Evolutionary conservation across 2,113 vertebrate species (phyloP).

Genomic region (Zapus hudsonius): DNA sequence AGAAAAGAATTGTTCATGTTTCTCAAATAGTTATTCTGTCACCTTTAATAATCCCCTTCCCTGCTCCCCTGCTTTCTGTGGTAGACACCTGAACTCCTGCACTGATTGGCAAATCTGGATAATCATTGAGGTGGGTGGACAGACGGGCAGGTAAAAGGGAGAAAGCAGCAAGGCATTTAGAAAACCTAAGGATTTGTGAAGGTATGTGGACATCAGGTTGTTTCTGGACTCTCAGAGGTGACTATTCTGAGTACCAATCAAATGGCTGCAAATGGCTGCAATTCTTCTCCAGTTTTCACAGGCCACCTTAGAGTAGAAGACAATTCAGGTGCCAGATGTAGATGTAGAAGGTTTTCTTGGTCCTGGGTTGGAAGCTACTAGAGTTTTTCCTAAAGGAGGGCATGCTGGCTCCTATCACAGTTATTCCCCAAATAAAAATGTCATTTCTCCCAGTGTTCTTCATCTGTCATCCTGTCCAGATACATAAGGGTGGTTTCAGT

Average conservation of each 20-base stretch:
- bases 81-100: conserved; percentile 73
- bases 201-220: conserved; percentile 65
- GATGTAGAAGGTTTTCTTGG: background rate
- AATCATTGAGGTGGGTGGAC: conserved; percentile 69
- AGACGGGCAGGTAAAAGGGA: conserved; percentile 75
- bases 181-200: conserved; percentile 72
- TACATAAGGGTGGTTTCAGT: too few relatives aligned
- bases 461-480: too few relatives aligned
- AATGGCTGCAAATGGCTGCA: conserved; percentile 56
- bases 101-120: conserved; percentile 75
- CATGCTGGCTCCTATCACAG: background rate
- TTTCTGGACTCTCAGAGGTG: conserved; percentile 68
- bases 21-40: conserved; percentile 38
- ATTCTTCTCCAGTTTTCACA: conserved; percentile 3
- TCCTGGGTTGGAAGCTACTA: background rate
- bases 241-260: conserved; percentile 66
- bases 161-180: conserved; percentile 71
- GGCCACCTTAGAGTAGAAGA: background rate
- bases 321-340: conserved; percentile 24
- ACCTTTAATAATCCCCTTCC: background rate
- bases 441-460: background rate
- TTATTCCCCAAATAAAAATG: conserved; percentile 17
- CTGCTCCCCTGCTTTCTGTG: conserved; percentile 61
- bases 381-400: conserved; percentile 36
- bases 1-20: conserved; percentile 60